Evolutionary conservation across 2,113 vertebrate genomes (phyloP).

Genomic region (Picathartes gymnocephalus): DNA sequence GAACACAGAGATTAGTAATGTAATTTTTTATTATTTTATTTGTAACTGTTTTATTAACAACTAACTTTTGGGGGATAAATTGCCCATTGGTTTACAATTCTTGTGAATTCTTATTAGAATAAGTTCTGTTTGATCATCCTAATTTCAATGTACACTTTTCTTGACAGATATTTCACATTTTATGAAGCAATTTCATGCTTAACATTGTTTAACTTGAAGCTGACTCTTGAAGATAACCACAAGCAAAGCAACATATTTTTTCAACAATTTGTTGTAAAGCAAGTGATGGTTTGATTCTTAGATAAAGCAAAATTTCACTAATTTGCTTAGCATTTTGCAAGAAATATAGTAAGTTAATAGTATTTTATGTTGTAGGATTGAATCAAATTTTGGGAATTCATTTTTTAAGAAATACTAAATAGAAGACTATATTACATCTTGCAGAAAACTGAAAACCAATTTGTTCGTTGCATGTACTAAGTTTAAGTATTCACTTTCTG

Average conservation of each 20-base stretch:
- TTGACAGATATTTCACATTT: neutral
- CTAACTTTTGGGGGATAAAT: accelerated
- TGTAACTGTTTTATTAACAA: neutral
- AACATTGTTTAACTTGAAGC: neutral
- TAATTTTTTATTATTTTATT: neutral
- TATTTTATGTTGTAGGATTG: neutral
- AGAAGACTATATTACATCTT: neutral
- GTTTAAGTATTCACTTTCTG: neutral
- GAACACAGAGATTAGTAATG: neutral
- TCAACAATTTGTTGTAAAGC: neutral
- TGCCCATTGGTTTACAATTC: neutral
- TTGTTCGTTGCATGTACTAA: neutral
- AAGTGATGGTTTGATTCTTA: neutral
- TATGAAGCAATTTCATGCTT: neutral
- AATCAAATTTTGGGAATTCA: neutral
- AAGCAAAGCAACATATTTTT: neutral
- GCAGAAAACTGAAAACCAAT: neutral
- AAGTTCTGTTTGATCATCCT: neutral
- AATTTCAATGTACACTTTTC: neutral
- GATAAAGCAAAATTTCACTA: neutral
- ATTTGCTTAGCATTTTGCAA: neutral
- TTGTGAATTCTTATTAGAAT: neutral
- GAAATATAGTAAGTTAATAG: neutral
- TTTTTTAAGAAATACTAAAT: neutral
- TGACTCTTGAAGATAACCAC: neutral